These are phyloP conservation scores for Ophioderma brevispina DNA, from an alignment of 35 echinoderm and acorn worm genomes.

Conservation along the genomic window DNA sequence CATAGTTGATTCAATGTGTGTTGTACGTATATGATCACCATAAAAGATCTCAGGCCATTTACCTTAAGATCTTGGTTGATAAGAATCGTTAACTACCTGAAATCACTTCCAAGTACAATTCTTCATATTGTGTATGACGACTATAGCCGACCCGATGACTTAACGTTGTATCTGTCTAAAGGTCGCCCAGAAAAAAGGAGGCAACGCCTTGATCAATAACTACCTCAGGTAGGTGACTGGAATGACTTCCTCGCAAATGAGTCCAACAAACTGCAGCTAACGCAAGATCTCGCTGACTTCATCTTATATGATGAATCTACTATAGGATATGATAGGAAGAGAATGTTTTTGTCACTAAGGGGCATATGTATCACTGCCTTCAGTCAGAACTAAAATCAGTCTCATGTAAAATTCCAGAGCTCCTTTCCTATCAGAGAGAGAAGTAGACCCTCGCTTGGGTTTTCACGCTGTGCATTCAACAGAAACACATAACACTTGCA, in stretches of 20 bases:
- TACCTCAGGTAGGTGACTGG: neutral
- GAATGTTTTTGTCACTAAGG: neutral
- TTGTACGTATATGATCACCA: neutral
- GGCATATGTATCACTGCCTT: neutral
- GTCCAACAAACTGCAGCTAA: neutral
- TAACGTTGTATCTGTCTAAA: neutral
- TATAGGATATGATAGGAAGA: neutral
- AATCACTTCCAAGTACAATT: neutral
- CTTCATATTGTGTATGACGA: neutral
- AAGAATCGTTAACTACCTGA: neutral
- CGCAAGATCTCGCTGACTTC: neutral
- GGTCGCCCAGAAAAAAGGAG: neutral
- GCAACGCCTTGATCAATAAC: neutral
- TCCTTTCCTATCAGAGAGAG: constrained; percentile 9
- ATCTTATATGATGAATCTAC: neutral
- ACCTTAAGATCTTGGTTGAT: neutral
- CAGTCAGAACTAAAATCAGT: neutral
- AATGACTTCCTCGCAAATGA: constrained; percentile 8
- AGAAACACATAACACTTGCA: neutral
- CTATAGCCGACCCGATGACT: neutral
- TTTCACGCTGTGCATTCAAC: neutral
- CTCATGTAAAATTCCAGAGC: neutral
- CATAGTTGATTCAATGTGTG: neutral
- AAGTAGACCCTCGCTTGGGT: neutral
- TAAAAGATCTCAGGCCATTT: neutral